Percentiles rank a stretch among this genome's conserved stretches.
These are phyloP conservation scores for Bombus sibiricus DNA, from an alignment of 1,140 invertebrate species.

Conservation along the genomic window DNA sequence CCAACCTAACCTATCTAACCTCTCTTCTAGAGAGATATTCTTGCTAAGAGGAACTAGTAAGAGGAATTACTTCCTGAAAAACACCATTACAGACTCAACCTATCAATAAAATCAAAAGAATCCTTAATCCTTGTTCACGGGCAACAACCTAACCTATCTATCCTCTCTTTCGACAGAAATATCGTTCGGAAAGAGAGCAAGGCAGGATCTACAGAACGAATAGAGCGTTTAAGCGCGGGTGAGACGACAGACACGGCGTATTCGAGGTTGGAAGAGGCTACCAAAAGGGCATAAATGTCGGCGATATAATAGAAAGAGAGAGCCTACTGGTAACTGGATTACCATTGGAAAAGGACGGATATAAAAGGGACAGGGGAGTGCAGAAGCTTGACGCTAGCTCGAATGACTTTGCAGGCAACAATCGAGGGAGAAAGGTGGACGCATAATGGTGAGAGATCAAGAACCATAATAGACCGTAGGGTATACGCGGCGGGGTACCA, in stretches of 20 bases:
- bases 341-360: not conserved
- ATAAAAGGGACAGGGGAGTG: too few relatives aligned
- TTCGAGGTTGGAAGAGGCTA: not conserved
- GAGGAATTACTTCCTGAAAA: too few relatives aligned
- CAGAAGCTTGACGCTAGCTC: constrained; percentile 7
- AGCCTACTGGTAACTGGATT: not conserved
- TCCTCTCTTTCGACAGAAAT: not conserved
- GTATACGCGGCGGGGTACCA: constrained; percentile 55
- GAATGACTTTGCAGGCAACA: constrained; percentile 67
- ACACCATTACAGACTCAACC: too few relatives aligned
- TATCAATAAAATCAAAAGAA: not conserved
- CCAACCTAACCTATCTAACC: too few relatives aligned
- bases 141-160: constrained; percentile 29
- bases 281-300: constrained; percentile 9
- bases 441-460: constrained; percentile 70
- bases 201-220: not conserved
- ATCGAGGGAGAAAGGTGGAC: constrained; percentile 61
- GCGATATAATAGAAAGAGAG: not conserved
- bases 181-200: not conserved
- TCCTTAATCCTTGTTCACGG: constrained; percentile 25
- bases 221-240: constrained; percentile 1
- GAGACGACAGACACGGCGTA: not conserved
- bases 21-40: too few relatives aligned
- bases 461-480: constrained; percentile 71
- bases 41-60: too few relatives aligned